Percentiles rank a stretch among this genome's conserved stretches.
phyloP scores from a whole-genome alignment of 2,888 invertebrate genomes.

The Enoplolaimus lenunculus region DNA sequence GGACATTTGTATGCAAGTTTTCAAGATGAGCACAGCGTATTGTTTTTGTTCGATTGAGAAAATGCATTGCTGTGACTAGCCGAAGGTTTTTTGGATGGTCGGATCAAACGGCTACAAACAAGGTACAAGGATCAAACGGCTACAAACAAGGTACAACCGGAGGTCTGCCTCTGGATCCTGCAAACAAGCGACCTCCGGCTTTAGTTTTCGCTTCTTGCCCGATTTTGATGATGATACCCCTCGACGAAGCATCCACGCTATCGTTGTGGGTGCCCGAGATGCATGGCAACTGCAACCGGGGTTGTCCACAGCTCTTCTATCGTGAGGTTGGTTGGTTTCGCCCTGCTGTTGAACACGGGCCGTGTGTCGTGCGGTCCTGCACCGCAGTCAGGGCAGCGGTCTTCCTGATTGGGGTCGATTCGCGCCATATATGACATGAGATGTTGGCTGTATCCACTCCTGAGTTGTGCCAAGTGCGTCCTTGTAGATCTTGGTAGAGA shows the following conservation, averaged over 20 bases:
- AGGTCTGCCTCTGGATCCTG: too few species aligned
- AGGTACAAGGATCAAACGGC: too few species aligned
- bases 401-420: background rate
- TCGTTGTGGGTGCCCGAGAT: slow-evolving; percentile 1
- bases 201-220: too few species aligned
- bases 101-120: too few species aligned
- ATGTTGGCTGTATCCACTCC: background rate
- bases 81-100: too few species aligned
- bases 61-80: too few species aligned
- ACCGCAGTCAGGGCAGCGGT: slow-evolving; percentile 1
- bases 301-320: background rate
- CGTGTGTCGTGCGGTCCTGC: background rate
- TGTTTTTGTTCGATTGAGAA: too few species aligned
- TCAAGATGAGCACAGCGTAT: too few species aligned
- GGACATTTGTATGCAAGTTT: too few species aligned
- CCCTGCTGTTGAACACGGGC: background rate
- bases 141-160: too few species aligned
- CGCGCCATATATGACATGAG: slow-evolving; percentile 3
- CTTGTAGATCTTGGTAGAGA: background rate
- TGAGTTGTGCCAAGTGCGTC: slow-evolving; percentile 4
- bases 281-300: slow-evolving; percentile 4
- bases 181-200: too few species aligned
- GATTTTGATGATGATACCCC: background rate
- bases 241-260: background rate
- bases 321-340: background rate